Evolutionary conservation across 2,797 vertebrate genomes (phyloP).

Genomic region (Hipposideros larvatus): DNA sequence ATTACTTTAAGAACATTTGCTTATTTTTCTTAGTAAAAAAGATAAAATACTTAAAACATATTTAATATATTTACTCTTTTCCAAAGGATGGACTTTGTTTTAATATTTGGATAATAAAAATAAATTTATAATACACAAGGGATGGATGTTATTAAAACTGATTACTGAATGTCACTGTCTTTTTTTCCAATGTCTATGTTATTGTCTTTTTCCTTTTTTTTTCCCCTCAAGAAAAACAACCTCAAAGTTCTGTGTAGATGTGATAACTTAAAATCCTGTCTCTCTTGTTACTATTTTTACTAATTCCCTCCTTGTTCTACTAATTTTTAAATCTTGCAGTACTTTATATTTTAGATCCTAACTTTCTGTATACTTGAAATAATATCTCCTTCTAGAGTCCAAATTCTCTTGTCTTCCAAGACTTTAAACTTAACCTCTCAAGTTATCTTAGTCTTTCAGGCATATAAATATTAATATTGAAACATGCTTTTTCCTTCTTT

Average conservation of each 20-base stretch:
- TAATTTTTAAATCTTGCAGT: neutral
- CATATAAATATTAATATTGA: neutral
- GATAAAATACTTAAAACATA: neutral
- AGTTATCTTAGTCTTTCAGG: neutral
- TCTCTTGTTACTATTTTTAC: neutral
- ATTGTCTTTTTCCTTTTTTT: neutral
- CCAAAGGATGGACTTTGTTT: neutral
- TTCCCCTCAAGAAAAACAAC: neutral
- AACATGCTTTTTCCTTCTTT: neutral
- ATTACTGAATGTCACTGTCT: neutral
- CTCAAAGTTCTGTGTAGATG: neutral
- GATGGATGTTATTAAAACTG: neutral
- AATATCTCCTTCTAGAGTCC: neutral
- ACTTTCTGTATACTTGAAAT: neutral
- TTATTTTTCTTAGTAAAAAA: neutral
- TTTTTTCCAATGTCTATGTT: neutral
- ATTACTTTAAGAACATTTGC: neutral
- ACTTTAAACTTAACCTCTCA: neutral
- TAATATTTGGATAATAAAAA: neutral
- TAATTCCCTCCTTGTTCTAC: neutral
- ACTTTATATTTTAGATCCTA: neutral
- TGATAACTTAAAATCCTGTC: neutral
- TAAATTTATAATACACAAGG: neutral
- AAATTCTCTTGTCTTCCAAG: neutral
- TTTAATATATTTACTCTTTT: neutral